A percentile compares a stretch with the other conserved stretches of the same genome.
Evolutionary conservation across 1,140 invertebrate species (phyloP).

Genomic region (Orussus abietinus): DNA sequence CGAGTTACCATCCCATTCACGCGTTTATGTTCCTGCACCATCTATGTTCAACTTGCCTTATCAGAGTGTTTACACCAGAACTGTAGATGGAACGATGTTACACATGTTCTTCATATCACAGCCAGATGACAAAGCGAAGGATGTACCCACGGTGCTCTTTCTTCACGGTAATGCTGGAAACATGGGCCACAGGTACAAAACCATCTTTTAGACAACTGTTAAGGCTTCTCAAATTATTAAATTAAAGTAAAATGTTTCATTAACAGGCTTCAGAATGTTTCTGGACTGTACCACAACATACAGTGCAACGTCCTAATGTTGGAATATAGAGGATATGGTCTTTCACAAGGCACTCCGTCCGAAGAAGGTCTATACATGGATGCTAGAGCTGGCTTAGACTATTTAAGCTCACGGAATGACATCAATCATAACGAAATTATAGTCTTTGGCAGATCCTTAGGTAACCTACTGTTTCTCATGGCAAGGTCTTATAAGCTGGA

Average conservation of each 20-base stretch:
- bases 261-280: conserved; percentile 68
- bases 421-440: conserved; percentile 82
- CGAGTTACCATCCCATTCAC: conserved; percentile 79
- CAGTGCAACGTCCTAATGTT: conserved; percentile 84
- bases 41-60: conserved; percentile 78
- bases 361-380: conserved; percentile 86
- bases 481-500: neutral
- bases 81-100: conserved; percentile 75
- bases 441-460: conserved; percentile 90
- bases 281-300: conserved; percentile 74
- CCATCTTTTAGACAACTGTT: conserved; percentile 2
- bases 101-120: conserved; percentile 87
- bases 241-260: conserved; percentile 6
- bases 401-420: conserved; percentile 73
- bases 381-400: conserved; percentile 82
- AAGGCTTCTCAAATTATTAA: neutral
- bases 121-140: conserved; percentile 59
- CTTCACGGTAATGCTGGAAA: conserved; percentile 97
- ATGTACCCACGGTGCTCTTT: conserved; percentile 78
- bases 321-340: conserved; percentile 91
- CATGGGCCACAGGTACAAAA: conserved; percentile 79
- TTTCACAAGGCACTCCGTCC: conserved; percentile 83
- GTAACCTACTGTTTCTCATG: conserved; percentile 52
- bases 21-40: conserved; percentile 81
- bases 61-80: conserved; percentile 76